These are phyloP conservation scores for Thalassarche chlororhynchos DNA, from an alignment of 2,113 vertebrate species.

Conservation along the genomic window DNA sequence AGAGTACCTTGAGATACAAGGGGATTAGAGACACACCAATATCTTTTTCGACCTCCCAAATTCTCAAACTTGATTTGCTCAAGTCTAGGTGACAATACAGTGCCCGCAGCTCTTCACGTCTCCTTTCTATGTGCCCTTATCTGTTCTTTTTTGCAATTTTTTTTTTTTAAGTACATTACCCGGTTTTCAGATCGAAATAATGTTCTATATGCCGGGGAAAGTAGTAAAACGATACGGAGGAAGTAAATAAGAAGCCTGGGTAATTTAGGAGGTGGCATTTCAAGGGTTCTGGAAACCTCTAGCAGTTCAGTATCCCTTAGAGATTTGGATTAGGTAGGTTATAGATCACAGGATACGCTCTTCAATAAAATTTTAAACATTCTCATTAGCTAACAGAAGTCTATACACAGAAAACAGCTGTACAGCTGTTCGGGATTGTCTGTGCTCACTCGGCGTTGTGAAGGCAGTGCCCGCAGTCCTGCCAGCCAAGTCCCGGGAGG, in stretches of 20 bases:
- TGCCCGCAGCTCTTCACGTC: neutral
- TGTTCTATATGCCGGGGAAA: neutral
- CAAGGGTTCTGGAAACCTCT: constrained; percentile 21
- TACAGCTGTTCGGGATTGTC: constrained; percentile 19
- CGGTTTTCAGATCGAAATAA: neutral
- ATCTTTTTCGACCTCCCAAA: neutral
- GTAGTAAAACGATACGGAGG: neutral
- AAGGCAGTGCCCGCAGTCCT: neutral
- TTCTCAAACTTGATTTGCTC: neutral
- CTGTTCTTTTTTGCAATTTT: neutral
- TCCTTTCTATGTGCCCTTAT: neutral
- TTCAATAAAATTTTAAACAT: constrained; percentile 60
- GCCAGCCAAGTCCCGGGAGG: neutral
- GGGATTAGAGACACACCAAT: neutral
- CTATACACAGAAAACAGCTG: constrained; percentile 38
- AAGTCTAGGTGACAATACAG: neutral
- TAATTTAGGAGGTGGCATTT: neutral
- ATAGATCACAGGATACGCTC: constrained; percentile 53
- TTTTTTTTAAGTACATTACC: neutral
- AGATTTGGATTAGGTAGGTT: constrained; percentile 40
- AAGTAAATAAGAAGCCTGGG: neutral
- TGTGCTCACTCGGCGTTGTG: neutral
- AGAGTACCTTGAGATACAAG: neutral
- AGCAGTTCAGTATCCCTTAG: neutral
- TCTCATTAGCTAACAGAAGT: constrained; percentile 57